Evolutionary conservation across 2,888 invertebrate species (phyloP).

Genomic region (Pandemis cinnamomeana): DNA sequence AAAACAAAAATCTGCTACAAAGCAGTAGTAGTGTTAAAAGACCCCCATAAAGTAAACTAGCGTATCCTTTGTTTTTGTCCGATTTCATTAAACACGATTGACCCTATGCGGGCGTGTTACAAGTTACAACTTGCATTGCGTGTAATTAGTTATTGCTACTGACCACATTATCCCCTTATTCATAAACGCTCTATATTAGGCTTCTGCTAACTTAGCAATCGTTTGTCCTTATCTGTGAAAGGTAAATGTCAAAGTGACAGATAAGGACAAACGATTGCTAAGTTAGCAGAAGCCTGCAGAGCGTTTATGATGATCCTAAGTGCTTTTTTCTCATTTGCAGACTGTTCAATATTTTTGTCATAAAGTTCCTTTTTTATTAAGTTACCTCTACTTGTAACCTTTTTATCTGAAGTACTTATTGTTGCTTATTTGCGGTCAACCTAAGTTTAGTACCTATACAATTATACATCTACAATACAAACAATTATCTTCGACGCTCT

Average conservation of each 20-base stretch:
- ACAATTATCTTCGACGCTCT: too few relatives aligned
- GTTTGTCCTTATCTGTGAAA: too few relatives aligned
- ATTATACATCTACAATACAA: too few relatives aligned
- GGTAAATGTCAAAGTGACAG: too few relatives aligned
- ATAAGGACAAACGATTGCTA: too few relatives aligned
- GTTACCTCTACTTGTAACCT: not conserved
- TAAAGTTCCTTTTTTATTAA: not conserved
- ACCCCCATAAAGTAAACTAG: constrained; percentile 41
- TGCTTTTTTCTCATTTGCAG: constrained; percentile 6
- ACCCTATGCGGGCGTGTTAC: constrained; percentile 75
- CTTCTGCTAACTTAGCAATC: too few relatives aligned
- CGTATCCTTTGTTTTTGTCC: constrained; percentile 66
- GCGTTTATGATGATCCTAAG: not conserved
- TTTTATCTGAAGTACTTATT: too few relatives aligned
- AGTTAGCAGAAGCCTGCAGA: too few relatives aligned
- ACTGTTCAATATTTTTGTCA: not conserved
- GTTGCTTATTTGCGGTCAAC: too few relatives aligned
- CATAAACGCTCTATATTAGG: too few relatives aligned
- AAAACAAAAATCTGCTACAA: not conserved
- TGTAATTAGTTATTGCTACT: constrained; percentile 27
- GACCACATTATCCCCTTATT: constrained; percentile 3
- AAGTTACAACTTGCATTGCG: constrained; percentile 17
- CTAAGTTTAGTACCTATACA: too few relatives aligned
- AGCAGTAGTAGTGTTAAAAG: constrained; percentile 24
- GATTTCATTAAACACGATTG: constrained; percentile 72